Evolutionary conservation across 2,888 invertebrate genomes (phyloP).

Genomic region (Leptura quadrifasciata): DNA sequence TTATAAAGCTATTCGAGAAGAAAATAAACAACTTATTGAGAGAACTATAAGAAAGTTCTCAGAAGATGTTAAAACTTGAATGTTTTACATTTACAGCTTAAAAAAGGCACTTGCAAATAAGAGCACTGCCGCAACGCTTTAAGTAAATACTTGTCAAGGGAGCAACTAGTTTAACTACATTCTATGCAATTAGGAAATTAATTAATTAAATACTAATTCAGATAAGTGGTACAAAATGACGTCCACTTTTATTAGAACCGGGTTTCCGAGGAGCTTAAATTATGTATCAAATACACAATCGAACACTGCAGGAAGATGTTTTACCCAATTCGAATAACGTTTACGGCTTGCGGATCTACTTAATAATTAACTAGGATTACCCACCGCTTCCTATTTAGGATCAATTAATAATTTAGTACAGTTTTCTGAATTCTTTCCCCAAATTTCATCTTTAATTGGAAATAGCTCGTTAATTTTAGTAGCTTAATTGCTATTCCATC

Average conservation of each 20-base stretch:
- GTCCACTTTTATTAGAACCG: neutral
- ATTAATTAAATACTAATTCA: constrained; percentile 12
- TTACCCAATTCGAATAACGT: constrained; percentile 4
- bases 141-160: neutral
- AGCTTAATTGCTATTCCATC: too few species aligned
- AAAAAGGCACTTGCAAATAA: neutral
- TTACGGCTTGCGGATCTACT: constrained; percentile 9
- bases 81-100: neutral
- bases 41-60: too few species aligned
- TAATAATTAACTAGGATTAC: constrained; percentile 21
- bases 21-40: too few species aligned
- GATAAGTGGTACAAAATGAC: constrained; percentile 17
- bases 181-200: constrained; percentile 1
- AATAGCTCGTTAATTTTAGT: too few species aligned
- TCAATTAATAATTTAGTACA: constrained; percentile 4
- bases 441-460: too few species aligned
- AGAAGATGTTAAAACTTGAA: neutral
- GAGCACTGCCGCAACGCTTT: neutral
- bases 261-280: constrained; percentile 8
- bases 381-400: neutral
- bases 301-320: constrained; percentile 1
- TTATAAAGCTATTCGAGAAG: too few species aligned
- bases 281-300: constrained; percentile 13
- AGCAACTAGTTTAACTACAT: neutral
- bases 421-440: neutral